phyloP scores from a whole-genome alignment of 1,140 invertebrate species.

The Pogonus chalceus region DNA sequence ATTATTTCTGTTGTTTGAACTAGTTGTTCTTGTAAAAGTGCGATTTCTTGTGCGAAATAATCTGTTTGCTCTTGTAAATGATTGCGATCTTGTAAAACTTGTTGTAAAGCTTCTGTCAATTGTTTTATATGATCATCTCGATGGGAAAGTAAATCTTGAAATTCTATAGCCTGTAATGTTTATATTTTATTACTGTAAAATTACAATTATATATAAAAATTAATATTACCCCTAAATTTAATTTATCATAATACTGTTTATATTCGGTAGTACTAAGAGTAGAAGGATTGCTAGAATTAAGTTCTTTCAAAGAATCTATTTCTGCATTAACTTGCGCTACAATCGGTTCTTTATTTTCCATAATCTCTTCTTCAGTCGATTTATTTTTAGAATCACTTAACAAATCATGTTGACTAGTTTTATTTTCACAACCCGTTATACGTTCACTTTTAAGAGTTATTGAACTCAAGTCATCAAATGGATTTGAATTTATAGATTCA shows the following conservation, averaged over 20 bases:
- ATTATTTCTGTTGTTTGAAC: conserved; percentile 40
- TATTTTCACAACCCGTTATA: conserved; percentile 3
- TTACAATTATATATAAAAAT: not conserved
- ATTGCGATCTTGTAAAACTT: conserved; percentile 44
- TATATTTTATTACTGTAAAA: not conserved
- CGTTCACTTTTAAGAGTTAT: conserved; percentile 10
- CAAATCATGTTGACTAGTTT: conserved; percentile 24
- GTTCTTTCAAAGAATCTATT: conserved; percentile 33
- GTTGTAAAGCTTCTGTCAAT: conserved; percentile 47
- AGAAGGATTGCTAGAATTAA: conserved; percentile 24
- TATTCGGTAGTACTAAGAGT: conserved; percentile 41
- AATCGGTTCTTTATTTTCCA: conserved; percentile 35
- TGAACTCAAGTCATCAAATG: conserved; percentile 13
- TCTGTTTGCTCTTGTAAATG: conserved; percentile 48
- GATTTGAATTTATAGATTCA: conserved; percentile 14
- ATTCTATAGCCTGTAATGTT: conserved; percentile 46
- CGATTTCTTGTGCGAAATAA: conserved; percentile 48
- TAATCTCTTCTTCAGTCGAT: conserved; percentile 33
- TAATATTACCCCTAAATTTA: conserved; percentile 28
- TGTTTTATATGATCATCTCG: conserved; percentile 49
- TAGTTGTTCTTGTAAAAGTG: conserved; percentile 45
- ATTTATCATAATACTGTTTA: conserved; percentile 39
- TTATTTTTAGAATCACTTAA: conserved; percentile 30
- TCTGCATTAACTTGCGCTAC: conserved; percentile 36
- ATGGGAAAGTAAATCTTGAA: conserved; percentile 44